Conservation (phyloP, 2,113 vertebrate genomes). For the Rutilus rutilus region DNA sequence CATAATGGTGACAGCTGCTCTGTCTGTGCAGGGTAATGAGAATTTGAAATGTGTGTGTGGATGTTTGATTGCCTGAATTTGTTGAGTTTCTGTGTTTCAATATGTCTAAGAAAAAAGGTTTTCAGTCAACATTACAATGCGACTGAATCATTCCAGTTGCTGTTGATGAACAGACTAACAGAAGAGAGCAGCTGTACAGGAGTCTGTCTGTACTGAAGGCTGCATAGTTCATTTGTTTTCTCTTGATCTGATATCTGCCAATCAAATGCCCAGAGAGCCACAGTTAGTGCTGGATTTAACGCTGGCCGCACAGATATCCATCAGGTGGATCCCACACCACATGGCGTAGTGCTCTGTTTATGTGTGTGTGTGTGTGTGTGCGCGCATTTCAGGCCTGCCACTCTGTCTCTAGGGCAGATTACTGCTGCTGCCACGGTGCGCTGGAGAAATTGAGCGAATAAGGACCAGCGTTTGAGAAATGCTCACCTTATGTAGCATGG, state of each 20-base stretch:
- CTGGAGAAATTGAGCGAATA: constrained; percentile 66
- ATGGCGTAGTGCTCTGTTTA: constrained; percentile 42
- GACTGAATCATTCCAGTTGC: constrained; percentile 57
- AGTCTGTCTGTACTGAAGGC: background rate
- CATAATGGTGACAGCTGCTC: no score
- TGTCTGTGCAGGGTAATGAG: background rate
- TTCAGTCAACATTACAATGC: constrained; percentile 12
- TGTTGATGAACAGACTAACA: constrained; percentile 63
- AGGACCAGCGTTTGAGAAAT: constrained; percentile 63
- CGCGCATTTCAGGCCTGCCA: constrained; percentile 34
- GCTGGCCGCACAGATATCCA: constrained; percentile 69
- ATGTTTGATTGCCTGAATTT: constrained; percentile 12
- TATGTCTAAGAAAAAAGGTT: constrained; percentile 49
- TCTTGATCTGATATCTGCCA: constrained; percentile 44
- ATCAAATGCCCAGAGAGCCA: constrained; percentile 71
- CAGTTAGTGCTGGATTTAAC: constrained; percentile 77
- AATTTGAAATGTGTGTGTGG: constrained; percentile 11
- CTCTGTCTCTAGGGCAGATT: constrained; percentile 68
- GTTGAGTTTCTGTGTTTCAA: background rate
- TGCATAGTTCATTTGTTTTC: background rate
- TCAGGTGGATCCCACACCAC: constrained; percentile 70
- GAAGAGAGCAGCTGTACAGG: constrained; percentile 43
- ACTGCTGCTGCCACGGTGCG: constrained; percentile 66
- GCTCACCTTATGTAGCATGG: constrained; percentile 50
- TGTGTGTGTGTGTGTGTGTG: constrained; percentile 37